Base-by-base conservation (phyloP, 2,888 invertebrate genomes). In the Lymantria monacha region DNA sequence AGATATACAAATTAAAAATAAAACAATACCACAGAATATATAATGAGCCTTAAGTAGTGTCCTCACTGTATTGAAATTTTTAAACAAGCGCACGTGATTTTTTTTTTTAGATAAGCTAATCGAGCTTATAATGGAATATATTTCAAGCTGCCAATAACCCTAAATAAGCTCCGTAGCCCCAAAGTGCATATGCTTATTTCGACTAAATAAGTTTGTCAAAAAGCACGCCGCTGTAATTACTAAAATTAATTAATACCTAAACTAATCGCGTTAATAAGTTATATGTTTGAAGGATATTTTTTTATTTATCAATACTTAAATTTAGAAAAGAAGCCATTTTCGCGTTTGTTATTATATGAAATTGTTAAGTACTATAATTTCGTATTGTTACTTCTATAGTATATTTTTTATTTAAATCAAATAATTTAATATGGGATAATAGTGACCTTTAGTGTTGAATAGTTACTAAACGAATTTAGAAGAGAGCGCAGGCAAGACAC, bases 391-490 rank as follows among this genome's bases (percentile, higher is more conserved):
- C 12, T 2, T 42, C 54, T 48, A 46, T 47, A 55, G 46, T 49
- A 47, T 48, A 51, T 40, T 46, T 45, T 56, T 56, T 59, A 51
- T 48, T 49, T 52, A 49, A 30, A 48, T 41, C 1, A 56, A 49
- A 54, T 30, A 50, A 44, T 52, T 48, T 51, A 54, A 30, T 40
- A 53, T 58, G 56, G 57, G 59, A 70, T 79, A 85, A 87, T 77
- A 87, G 86, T 89, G 89, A 89, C 89, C 88, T 87, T 88, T 85
- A 81, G 60, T 11, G 38, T n/a, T n/a, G 73, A 76, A 56, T 55
- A 55, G 42, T 61, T 62, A 66, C 51, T 33, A 58, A 57, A 61
- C 46, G 51, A 62, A 63, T 59, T 56, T 50, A 31, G 46, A 49
- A 77, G 79, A 87, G 81, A 83, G 81, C 80, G 49, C 49, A 62